A percentile compares a stretch with the other conserved stretches of the same genome.
phyloP scores from a whole-genome alignment of 2,888 invertebrate species.

The Heliothis peltigera region DNA sequence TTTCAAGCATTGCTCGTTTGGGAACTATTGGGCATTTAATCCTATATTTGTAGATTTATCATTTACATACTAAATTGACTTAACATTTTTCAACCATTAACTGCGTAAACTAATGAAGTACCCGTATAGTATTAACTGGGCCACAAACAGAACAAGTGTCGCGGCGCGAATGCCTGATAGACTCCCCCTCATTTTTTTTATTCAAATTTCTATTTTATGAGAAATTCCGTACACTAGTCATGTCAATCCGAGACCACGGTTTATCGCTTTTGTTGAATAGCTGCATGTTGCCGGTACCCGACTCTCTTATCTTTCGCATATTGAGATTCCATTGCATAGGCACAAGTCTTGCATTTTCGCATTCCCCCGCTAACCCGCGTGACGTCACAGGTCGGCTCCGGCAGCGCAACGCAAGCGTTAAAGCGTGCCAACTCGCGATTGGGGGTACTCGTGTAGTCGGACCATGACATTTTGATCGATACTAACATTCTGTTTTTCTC shows the following conservation, averaged over 20 bases:
- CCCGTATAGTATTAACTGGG: conserved; percentile 88
- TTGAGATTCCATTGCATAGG: conserved; percentile 50
- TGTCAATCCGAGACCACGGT: conserved; percentile 85
- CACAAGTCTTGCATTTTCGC: conserved; percentile 33
- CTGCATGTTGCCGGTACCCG: conserved; percentile 81
- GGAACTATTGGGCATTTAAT: conserved; percentile 91
- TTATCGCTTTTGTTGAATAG: conserved; percentile 83
- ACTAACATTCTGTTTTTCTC: conserved; percentile 93
- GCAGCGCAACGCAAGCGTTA: conserved; percentile 78
- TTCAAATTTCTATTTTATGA: conserved; percentile 78
- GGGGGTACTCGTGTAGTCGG: conserved; percentile 84
- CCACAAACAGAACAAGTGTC: conserved; percentile 80
- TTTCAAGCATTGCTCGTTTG: conserved; percentile 83
- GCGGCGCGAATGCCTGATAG: conserved; percentile 90
- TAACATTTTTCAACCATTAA: conserved; percentile 90
- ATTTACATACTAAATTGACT: conserved; percentile 90
- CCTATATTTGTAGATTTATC: conserved; percentile 88
- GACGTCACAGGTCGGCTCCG: conserved; percentile 46
- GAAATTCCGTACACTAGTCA: conserved; percentile 82
- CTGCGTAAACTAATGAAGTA: conserved; percentile 88
- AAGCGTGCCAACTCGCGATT: conserved; percentile 74
- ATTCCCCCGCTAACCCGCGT: conserved; percentile 23
- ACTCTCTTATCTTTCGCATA: conserved; percentile 58
- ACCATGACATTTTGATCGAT: conserved; percentile 89
- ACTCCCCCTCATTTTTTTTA: conserved; percentile 80